These are phyloP conservation scores for Oreochromis aureus DNA, from an alignment of 2,113 vertebrate species.

Conservation along the genomic window DNA sequence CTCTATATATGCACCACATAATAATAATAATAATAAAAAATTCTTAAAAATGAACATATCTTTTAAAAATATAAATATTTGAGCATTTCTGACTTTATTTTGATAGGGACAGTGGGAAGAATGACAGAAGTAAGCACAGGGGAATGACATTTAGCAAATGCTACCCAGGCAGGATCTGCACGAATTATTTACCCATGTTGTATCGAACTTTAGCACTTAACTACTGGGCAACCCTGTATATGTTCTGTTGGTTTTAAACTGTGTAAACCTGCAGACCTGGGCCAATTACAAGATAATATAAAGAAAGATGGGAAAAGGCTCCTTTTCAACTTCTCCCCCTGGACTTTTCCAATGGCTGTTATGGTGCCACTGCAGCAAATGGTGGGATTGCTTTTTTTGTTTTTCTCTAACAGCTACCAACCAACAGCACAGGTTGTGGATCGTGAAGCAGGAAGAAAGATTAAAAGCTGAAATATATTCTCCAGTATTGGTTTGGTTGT, in stretches of 20 bases:
- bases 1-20: neutral
- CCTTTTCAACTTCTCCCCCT: neutral
- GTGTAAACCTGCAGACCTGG: neutral
- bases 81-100: neutral
- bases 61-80: neutral
- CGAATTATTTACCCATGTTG: neutral
- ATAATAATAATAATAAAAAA: neutral
- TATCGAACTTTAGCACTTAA: neutral
- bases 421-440: neutral
- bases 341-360: neutral
- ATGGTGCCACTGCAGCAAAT: neutral
- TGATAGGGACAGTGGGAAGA: neutral
- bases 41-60: neutral
- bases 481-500: neutral
- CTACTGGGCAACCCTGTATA: neutral
- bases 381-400: neutral
- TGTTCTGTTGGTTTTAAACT: neutral
- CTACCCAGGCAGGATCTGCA: neutral
- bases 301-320: neutral
- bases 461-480: neutral
- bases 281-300: neutral
- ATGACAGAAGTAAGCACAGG: neutral
- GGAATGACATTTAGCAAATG: neutral
- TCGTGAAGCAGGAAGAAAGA: neutral
- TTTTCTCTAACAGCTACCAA: neutral